Percentiles rank a stretch among this genome's conserved stretches.
These are phyloP conservation scores for Anomalospiza imberbis DNA, from an alignment of 2,797 vertebrate species.

Conservation along the genomic window DNA sequence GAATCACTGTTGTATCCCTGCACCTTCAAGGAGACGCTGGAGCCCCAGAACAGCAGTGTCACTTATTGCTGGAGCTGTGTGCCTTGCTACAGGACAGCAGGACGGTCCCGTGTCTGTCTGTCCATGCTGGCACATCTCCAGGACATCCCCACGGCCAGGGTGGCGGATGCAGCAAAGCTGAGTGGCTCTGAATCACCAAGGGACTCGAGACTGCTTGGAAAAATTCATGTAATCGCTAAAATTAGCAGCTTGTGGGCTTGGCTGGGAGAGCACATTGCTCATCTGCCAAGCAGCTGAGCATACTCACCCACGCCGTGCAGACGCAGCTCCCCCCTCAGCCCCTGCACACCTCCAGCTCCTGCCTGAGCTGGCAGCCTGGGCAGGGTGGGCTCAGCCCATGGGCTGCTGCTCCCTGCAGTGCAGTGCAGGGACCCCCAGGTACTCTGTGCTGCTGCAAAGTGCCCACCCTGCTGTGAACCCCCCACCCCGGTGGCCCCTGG, in stretches of 20 bases:
- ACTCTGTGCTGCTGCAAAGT: background rate
- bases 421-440: background rate
- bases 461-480: rapidly evolving
- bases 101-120: background rate
- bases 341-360: background rate
- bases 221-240: conserved; percentile 41
- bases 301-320: background rate
- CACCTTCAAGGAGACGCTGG: rapidly evolving
- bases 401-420: background rate
- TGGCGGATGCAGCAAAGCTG: background rate
- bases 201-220: conserved; percentile 7
- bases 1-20: background rate
- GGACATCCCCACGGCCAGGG: background rate
- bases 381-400: background rate
- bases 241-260: conserved; percentile 52
- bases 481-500: rapidly evolving
- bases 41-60: background rate
- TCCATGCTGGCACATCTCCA: background rate
- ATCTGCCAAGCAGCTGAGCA: conserved; percentile 45
- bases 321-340: background rate
- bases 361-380: background rate
- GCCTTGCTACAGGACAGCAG: background rate
- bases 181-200: conserved; percentile 6
- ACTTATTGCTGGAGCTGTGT: background rate
- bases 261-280: background rate